These are phyloP conservation scores for Tetramorium parvispinum DNA, from an alignment of 1,140 invertebrate genomes.

Conservation along the genomic window DNA sequence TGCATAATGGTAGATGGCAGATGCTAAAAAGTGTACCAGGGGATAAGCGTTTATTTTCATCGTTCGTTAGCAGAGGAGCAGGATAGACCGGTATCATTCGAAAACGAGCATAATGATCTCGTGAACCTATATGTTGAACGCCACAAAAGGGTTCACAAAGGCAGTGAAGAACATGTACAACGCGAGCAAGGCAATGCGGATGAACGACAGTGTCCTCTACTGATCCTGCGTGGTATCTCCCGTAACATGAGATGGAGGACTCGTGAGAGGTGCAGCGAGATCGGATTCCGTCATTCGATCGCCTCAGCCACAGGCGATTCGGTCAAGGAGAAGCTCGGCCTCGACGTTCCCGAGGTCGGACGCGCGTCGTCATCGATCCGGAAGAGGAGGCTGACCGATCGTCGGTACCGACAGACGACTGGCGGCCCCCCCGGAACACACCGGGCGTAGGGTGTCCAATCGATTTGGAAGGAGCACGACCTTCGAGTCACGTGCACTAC, in stretches of 20 bases:
- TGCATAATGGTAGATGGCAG: not conserved
- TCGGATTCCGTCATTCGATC: conserved; percentile 34
- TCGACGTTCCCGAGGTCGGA: conserved; percentile 20
- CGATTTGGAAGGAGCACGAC: conserved; percentile 64
- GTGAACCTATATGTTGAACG: not conserved
- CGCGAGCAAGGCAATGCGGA: not conserved
- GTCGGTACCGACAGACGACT: conserved; percentile 31
- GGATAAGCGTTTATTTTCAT: not conserved
- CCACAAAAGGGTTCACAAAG: not conserved
- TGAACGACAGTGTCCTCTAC: conserved; percentile 29
- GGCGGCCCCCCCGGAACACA: conserved; percentile 22
- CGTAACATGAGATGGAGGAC: conserved; percentile 42
- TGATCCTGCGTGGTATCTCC: conserved; percentile 24
- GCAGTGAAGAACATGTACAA: conserved; percentile 7
- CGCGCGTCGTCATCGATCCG: conserved; percentile 48
- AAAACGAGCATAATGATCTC: not conserved
- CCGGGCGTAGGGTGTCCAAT: conserved; percentile 44
- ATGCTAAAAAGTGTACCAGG: not conserved
- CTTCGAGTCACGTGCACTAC: conserved; percentile 69
- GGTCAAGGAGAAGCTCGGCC: not conserved
- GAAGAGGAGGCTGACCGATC: conserved; percentile 49
- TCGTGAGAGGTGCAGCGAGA: conserved; percentile 35
- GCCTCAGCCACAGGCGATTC: not conserved
- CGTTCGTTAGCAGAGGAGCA: not conserved
- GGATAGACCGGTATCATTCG: not conserved